These are phyloP conservation scores for Junonia oenone DNA, from an alignment of 2,888 invertebrate genomes.

Conservation along the genomic window DNA sequence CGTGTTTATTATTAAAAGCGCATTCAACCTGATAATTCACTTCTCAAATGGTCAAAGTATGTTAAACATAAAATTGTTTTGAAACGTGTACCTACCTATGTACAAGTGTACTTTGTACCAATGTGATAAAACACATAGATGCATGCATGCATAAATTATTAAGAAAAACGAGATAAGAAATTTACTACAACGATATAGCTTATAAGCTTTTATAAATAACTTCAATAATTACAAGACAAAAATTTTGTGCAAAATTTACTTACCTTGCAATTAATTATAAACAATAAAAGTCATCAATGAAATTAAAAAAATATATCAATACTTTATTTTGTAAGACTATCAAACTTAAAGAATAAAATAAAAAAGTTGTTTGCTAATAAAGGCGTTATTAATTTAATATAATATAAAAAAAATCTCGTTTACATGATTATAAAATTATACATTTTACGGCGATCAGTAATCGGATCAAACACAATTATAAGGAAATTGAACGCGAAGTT, in stretches of 20 bases:
- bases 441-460: conserved; percentile 5
- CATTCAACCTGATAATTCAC: conserved; percentile 30
- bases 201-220: too few relatives aligned
- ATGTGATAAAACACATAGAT: neutral
- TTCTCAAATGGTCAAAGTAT: conserved; percentile 21
- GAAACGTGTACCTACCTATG: conserved; percentile 9
- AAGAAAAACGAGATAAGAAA: too few relatives aligned
- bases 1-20: conserved; percentile 33
- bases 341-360: too few relatives aligned
- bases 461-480: conserved; percentile 11
- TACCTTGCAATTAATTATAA: too few relatives aligned
- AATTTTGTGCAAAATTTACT: too few relatives aligned
- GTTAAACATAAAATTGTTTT: conserved; percentile 19
- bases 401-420: conserved; percentile 4
- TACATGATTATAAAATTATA: conserved; percentile 10
- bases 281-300: too few relatives aligned
- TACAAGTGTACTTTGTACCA: neutral
- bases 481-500: conserved; percentile 6
- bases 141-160: neutral
- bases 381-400: neutral
- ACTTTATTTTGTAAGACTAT: too few relatives aligned
- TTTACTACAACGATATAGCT: too few relatives aligned
- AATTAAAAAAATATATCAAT: too few relatives aligned
- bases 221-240: too few relatives aligned
- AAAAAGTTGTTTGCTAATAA: too few relatives aligned